These are phyloP conservation scores for Ovis canadensis DNA, from an alignment of 2,113 vertebrate genomes.

Conservation along the genomic window DNA sequence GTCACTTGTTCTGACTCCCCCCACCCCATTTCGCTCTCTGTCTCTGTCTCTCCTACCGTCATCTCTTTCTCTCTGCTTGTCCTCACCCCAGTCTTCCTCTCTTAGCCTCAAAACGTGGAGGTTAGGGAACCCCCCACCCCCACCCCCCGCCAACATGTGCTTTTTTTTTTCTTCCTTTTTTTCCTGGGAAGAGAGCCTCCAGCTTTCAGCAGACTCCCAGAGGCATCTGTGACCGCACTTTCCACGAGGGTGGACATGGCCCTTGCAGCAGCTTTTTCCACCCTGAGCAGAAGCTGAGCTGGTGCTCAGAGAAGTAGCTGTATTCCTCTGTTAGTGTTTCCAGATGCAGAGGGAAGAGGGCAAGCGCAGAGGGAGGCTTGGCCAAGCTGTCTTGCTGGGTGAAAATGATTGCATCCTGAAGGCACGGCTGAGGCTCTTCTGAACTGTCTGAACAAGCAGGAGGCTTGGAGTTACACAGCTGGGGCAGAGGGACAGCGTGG, in stretches of 20 bases:
- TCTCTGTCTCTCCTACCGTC: neutral
- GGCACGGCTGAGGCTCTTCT: neutral
- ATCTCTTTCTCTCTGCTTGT: neutral
- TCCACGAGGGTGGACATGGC: neutral
- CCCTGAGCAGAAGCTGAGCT: neutral
- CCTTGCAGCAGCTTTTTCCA: neutral
- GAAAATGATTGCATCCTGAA: neutral
- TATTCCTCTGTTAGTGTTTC: constrained; percentile 19
- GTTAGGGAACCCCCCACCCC: neutral
- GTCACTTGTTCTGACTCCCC: neutral
- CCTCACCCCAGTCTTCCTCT: neutral
- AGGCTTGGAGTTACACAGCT: neutral
- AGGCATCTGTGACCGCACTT: neutral
- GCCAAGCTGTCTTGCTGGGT: neutral
- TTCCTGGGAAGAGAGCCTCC: neutral
- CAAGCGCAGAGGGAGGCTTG: neutral
- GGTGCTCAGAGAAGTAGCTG: neutral
- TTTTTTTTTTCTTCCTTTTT: neutral
- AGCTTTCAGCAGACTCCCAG: neutral
- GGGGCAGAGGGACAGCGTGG: neutral
- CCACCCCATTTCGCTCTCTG: fast-evolving
- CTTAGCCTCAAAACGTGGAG: neutral
- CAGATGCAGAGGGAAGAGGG: neutral
- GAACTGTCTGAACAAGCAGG: neutral
- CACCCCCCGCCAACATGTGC: neutral